Conservation (phyloP, 2,888 invertebrate species). For the Chymomyza caudatula region DNA sequence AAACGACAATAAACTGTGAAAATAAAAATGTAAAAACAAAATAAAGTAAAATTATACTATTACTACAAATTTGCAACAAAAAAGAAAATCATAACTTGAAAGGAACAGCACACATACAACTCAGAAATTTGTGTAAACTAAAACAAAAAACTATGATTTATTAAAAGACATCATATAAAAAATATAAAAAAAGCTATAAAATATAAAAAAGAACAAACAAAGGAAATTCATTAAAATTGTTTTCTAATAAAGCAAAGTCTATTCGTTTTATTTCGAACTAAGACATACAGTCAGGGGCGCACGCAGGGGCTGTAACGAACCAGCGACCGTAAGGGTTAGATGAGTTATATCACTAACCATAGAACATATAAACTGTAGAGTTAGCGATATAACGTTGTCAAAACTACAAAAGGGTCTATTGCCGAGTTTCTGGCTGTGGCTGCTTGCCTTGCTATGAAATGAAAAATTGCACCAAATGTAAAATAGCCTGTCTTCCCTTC, state of each 20-base stretch:
- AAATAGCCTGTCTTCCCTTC: no score
- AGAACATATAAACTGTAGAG: no score
- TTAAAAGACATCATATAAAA: conserved; percentile 62
- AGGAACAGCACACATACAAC: conserved; percentile 12
- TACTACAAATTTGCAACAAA: conserved; percentile 58
- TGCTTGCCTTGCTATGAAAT: no score
- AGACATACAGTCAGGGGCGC: background rate
- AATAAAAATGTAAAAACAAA: conserved; percentile 66
- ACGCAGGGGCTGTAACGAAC: background rate
- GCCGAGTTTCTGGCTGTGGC: no score
- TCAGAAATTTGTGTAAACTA: conserved; percentile 58
- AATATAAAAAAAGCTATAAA: conserved; percentile 32
- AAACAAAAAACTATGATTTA: conserved; percentile 49
- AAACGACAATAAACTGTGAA: conserved; percentile 79
- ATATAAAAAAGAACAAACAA: conserved; percentile 46
- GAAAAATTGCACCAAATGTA: no score
- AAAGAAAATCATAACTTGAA: conserved; percentile 34
- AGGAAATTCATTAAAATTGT: conserved; percentile 73
- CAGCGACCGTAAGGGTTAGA: no score
- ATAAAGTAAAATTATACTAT: conserved; percentile 51
- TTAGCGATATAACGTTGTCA: no score
- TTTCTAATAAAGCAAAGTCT: conserved; percentile 69
- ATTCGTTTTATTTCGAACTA: background rate
- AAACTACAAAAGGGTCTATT: no score
- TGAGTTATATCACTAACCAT: no score